These are phyloP conservation scores for Empidonax traillii DNA, from an alignment of 2,113 vertebrate genomes.

Conservation along the genomic window DNA sequence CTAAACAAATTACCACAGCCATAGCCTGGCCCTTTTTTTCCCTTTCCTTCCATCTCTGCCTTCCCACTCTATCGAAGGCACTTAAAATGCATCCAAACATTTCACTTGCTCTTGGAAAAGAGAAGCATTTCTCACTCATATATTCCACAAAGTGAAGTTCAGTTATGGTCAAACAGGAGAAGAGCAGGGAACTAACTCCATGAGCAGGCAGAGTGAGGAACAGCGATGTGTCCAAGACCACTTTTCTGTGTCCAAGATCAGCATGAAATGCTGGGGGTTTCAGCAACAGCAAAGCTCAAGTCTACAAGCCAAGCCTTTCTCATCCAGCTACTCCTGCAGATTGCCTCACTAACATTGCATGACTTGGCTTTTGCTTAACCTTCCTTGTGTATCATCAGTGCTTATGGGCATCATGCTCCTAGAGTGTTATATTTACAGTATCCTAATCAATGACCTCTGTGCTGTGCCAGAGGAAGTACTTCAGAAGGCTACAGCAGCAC, in stretches of 20 bases:
- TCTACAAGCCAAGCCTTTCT: not conserved
- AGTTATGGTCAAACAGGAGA: not conserved
- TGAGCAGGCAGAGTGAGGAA: not conserved
- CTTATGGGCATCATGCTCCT: not conserved
- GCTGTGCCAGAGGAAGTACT: not conserved
- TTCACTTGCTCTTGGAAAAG: not conserved
- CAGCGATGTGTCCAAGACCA: too few relatives aligned
- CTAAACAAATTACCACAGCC: not conserved
- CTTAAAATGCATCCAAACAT: not conserved
- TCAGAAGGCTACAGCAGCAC: not conserved
- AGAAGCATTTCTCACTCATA: not conserved
- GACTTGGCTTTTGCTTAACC: not conserved
- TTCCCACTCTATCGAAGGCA: not conserved
- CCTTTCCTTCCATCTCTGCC: not conserved
- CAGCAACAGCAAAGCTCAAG: not conserved
- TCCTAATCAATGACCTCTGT: rapidly evolving
- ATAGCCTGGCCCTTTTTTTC: not conserved
- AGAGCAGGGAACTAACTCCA: not conserved
- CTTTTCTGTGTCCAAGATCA: not conserved
- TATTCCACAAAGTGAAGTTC: not conserved
- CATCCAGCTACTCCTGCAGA: not conserved
- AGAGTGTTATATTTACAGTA: not conserved
- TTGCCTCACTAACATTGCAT: not conserved
- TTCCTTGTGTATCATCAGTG: not conserved
- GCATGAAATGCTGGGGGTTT: not conserved